These are phyloP conservation scores for Chymomyza procnemis DNA, from an alignment of 2,888 invertebrate species.

Conservation along the genomic window DNA sequence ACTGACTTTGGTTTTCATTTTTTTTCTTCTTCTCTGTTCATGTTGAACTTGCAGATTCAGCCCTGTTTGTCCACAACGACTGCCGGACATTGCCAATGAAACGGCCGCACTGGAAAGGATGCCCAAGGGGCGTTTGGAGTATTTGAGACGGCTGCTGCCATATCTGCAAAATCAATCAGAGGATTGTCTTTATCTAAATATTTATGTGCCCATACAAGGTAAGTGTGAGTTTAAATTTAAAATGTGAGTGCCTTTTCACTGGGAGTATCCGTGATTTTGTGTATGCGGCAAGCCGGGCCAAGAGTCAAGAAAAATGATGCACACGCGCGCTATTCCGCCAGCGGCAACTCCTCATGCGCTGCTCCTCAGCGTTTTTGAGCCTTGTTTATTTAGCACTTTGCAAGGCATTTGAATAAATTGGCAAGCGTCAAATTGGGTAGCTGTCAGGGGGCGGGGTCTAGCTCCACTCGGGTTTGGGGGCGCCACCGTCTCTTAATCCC, in stretches of 20 bases:
- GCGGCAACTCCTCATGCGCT: background rate
- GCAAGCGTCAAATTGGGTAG: conserved; percentile 43
- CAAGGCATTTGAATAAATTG: conserved; percentile 74
- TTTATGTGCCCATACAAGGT: conserved; percentile 98
- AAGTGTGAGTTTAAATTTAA: conserved; percentile 76
- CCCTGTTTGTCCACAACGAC: conserved; percentile 94
- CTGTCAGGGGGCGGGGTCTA: background rate
- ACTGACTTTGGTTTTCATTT: conserved; percentile 4
- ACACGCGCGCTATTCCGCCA: conserved; percentile 20
- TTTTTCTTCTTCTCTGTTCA: background rate
- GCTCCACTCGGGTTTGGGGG: background rate
- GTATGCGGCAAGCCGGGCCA: conserved; percentile 18
- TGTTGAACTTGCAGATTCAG: conserved; percentile 81
- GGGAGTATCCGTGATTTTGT: background rate
- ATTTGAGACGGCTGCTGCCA: conserved; percentile 91
- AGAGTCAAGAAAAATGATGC: conserved; percentile 62
- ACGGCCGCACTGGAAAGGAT: conserved; percentile 89
- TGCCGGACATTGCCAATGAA: conserved; percentile 91
- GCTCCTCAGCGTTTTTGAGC: conserved; percentile 51
- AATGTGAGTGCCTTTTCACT: background rate
- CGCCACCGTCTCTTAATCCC: conserved; percentile 55
- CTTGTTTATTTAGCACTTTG: conserved; percentile 74
- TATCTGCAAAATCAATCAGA: conserved; percentile 95
- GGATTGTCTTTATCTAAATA: conserved; percentile 97
- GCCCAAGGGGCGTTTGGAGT: conserved; percentile 92